Evolutionary conservation across 1,140 invertebrate genomes (phyloP), one percentile per base, ranked within the genome.

Genomic region (Sycophaga agraensis): DNA sequence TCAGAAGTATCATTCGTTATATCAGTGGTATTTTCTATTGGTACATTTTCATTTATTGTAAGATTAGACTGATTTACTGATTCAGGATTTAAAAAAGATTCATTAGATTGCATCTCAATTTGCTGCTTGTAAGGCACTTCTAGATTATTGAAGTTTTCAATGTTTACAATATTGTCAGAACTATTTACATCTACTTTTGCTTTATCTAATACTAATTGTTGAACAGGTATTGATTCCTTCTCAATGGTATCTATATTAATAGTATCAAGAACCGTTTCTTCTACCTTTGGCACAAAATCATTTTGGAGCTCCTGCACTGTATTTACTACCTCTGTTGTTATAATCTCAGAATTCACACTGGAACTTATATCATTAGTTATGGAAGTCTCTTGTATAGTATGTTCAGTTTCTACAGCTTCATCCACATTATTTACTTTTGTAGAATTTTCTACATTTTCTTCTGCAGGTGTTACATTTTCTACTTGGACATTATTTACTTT

Each of bases 281-380:
- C 19, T 54, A 35, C 22, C 40, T 60, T 62, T 62, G 59, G 59
- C 50, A 55, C 59, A 55, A 11, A 48, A 39, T 49, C 31, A 39
- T 55, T 26, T 7, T 24, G 34, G 16, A 54, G 16, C 35, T 62
- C 11, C 6, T 39, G 1, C 46, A 37, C 16, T 17, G 43, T 8
- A 16, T 35, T 19, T 8, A 14, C 7, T 17, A 48, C 12, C 26
- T 58, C 28, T 42, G 43, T n/a, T n/a, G n/a, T n/a, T n/a, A n/a
- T n/a, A n/a, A n/a, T n/a, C n/a, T n/a, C 14, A 19, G 7, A 49
- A 46, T 12, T 51, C 16, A 43, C 43, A 40, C 49, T 5, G n/a
- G 8, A 31, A 14, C 5, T 62, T 16, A 22, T 11, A 39, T 40
- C n/a, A 14, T 43, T 21, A 11, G 24, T 37, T 12, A 17, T 1